phyloP scores from a whole-genome alignment of 2,888 invertebrate species.

The Ormyrus thymus region DNA sequence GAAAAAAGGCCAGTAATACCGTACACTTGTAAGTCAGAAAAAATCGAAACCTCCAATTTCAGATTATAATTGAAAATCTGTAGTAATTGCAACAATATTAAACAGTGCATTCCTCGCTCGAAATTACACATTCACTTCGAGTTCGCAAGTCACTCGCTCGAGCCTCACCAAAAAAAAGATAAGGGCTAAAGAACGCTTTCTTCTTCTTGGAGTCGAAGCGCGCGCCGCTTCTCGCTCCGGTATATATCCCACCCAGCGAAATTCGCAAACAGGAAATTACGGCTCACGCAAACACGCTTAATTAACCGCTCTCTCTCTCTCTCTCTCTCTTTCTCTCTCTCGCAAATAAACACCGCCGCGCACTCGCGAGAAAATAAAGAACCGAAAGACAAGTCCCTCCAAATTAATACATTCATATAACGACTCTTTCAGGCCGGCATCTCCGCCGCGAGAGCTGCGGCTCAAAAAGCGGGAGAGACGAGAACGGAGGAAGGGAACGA shows the following conservation, averaged over 20 bases:
- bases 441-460: neutral
- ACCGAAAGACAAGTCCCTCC: slow-evolving; percentile 39
- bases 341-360: slow-evolving; percentile 36
- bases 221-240: neutral
- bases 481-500: neutral
- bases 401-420: slow-evolving; percentile 57
- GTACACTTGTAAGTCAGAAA: no score
- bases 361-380: neutral
- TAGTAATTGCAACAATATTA: slow-evolving; percentile 22
- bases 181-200: neutral
- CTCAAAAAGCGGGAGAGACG: slow-evolving; percentile 12
- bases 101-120: slow-evolving; percentile 7
- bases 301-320: slow-evolving; percentile 45
- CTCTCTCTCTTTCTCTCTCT: neutral
- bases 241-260: slow-evolving; percentile 31
- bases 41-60: neutral
- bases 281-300: slow-evolving; percentile 50
- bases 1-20: no score
- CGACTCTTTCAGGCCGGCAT: slow-evolving; percentile 48
- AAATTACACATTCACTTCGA: slow-evolving; percentile 44
- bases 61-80: slow-evolving; percentile 21
- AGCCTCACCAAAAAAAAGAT: neutral
- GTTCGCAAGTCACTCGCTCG: slow-evolving; percentile 48
- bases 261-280: slow-evolving; percentile 55
- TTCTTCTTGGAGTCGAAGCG: no score